These are phyloP conservation scores for Germaria angustata DNA, from an alignment of 2,888 invertebrate species.

Conservation along the genomic window DNA sequence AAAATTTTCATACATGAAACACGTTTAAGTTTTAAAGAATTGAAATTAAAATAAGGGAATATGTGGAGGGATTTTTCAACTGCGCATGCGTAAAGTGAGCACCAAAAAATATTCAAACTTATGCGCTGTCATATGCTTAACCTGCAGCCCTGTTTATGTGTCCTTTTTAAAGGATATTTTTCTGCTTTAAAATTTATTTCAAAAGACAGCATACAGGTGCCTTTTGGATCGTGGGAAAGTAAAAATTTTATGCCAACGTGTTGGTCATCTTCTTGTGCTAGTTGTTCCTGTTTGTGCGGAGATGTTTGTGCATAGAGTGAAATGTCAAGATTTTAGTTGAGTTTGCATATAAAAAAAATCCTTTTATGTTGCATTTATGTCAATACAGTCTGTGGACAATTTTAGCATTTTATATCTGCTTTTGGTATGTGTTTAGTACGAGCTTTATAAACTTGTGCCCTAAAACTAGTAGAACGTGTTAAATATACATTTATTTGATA, in stretches of 20 bases:
- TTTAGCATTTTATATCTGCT: background rate
- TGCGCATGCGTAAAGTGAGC: conserved; percentile 66
- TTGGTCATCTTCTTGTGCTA: background rate
- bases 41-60: background rate
- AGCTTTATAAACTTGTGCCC: conserved; percentile 29
- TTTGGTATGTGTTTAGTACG: conserved; percentile 45
- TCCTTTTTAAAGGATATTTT: conserved; percentile 45
- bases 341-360: conserved; percentile 8
- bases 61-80: too few species aligned
- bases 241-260: conserved; percentile 41
- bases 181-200: conserved; percentile 16
- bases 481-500: too few species aligned
- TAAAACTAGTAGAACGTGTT: background rate
- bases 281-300: background rate
- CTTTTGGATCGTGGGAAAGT: conserved; percentile 58
- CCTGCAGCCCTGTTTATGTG: background rate
- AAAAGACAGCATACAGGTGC: conserved; percentile 45
- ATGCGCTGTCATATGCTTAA: background rate
- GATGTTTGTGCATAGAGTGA: background rate
- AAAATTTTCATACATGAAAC: conserved; percentile 38
- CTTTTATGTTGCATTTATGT: background rate
- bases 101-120: conserved; percentile 23
- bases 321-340: background rate
- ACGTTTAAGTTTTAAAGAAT: conserved; percentile 44
- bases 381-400: background rate